phyloP scores from a whole-genome alignment of 2,797 vertebrate genomes.

The Pangasius djambal region DNA sequence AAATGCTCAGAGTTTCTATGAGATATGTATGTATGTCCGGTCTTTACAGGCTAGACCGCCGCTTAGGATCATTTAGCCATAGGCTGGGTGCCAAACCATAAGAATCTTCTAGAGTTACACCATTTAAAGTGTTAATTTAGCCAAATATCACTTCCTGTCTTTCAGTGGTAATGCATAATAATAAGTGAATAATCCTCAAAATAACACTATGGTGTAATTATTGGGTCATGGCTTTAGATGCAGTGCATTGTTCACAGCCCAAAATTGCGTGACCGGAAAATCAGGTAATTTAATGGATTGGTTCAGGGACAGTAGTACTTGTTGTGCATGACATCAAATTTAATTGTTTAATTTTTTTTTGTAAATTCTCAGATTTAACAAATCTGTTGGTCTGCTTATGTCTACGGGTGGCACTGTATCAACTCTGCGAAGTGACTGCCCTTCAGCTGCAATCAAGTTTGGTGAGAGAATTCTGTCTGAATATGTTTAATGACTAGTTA shows the following conservation, averaged over 20 bases:
- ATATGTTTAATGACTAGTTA: not conserved
- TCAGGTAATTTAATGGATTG: not conserved
- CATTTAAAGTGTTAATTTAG: not conserved
- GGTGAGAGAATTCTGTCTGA: slow-evolving; percentile 74
- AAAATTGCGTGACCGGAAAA: not conserved
- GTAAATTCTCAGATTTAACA: slow-evolving; percentile 79
- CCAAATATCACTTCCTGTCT: not conserved
- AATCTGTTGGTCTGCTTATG: slow-evolving; percentile 86
- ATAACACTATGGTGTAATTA: not conserved
- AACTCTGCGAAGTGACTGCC: slow-evolving; percentile 83
- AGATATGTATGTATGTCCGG: too few species aligned
- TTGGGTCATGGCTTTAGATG: not conserved
- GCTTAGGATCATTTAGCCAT: not conserved
- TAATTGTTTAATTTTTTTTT: not conserved
- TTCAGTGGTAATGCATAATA: not conserved
- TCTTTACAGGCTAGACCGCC: too few species aligned
- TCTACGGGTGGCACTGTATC: slow-evolving; percentile 68
- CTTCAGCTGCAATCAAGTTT: slow-evolving; percentile 82
- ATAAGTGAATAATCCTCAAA: not conserved
- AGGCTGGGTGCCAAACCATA: not conserved
- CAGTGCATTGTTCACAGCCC: not conserved
- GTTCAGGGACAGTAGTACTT: not conserved
- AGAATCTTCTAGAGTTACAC: not conserved
- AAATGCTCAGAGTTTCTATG: too few species aligned
- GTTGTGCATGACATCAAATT: not conserved